Conservation (phyloP, 2,113 vertebrate species). For the Halcyon malimbica region DNA sequence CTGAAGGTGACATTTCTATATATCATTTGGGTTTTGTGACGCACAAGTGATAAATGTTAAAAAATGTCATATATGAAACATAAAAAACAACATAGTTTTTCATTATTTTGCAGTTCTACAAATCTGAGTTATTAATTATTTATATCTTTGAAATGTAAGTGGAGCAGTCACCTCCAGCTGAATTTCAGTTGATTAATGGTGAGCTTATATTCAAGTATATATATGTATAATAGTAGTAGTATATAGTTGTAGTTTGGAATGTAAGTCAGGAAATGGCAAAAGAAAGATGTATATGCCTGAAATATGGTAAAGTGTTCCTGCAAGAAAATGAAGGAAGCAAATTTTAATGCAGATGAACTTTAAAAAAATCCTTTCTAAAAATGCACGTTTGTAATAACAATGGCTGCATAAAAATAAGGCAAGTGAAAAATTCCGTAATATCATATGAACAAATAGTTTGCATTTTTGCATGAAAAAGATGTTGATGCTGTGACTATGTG, state of each 20-base stretch:
- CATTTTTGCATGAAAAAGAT: not conserved
- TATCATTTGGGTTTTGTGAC: not conserved
- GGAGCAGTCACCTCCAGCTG: not conserved
- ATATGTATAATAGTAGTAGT: not conserved
- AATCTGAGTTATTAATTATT: not conserved
- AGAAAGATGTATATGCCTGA: not conserved
- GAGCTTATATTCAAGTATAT: not conserved
- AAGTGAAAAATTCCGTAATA: not conserved
- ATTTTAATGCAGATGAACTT: not conserved
- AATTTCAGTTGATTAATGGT: not conserved
- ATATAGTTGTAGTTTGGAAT: not conserved
- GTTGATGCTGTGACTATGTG: not conserved
- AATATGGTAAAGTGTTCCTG: not conserved
- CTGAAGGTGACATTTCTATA: not conserved
- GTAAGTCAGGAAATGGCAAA: not conserved
- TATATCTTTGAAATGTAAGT: not conserved
- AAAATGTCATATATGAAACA: not conserved
- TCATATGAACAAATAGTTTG: not conserved
- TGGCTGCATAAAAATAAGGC: not conserved
- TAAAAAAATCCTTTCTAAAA: not conserved
- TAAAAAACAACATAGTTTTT: not conserved
- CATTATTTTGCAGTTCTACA: not conserved
- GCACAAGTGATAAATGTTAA: not conserved
- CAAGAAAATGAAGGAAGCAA: not conserved
- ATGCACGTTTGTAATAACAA: not conserved